Evolutionary conservation across 2,888 invertebrate species (phyloP), one percentile per base, ranked within the genome.

Genomic region (Galeruca laticollis): DNA sequence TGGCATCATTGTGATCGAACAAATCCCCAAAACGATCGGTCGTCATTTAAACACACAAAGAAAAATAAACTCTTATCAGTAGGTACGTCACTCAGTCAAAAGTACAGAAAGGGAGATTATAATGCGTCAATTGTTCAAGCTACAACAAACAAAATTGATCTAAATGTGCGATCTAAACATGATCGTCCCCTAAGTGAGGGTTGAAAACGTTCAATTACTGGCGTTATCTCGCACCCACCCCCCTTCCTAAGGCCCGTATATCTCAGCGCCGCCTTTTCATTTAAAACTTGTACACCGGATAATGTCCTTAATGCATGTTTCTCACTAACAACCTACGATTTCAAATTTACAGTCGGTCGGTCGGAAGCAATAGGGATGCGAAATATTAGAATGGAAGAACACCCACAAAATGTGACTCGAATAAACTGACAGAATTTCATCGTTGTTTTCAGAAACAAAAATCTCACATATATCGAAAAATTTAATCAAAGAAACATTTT

Each of bases 121-220:
- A 84, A 84, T 82, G 82, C 83, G 76, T 80, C 84, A 82, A 85
- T 85, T 85, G 85, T 85, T 82, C 82, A 82, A 35, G 83, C 84
- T 82, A 84, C 84, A 84, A 84, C 84, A 84, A 84, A 85, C 84
- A 84, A 82, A 84, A 85, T 84, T 84, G 84, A 84, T 84, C 84
- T 84, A 84, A 84, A 84, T 83, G 84, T 83, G 81, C 82, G 82
- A 84, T 84, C 84, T 84, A 84, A 84, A 84, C 83, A 84, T 83
- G 84, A 84, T 82, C 81, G 80, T 78, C 79, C 82, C 81, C 81
- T 73, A 77, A 79, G 80, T 76, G 78, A 79, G 80, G 82, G 81
- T 78, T 78, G 81, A 80, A 75, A 80, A 81, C 84, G 82, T 82
- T 83, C 84, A 83, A 83, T 83, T 84, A 84, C 83, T 80, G 82